Evolutionary conservation across 2,797 vertebrate genomes (phyloP).

Genomic region (Somateria mollissima): DNA sequence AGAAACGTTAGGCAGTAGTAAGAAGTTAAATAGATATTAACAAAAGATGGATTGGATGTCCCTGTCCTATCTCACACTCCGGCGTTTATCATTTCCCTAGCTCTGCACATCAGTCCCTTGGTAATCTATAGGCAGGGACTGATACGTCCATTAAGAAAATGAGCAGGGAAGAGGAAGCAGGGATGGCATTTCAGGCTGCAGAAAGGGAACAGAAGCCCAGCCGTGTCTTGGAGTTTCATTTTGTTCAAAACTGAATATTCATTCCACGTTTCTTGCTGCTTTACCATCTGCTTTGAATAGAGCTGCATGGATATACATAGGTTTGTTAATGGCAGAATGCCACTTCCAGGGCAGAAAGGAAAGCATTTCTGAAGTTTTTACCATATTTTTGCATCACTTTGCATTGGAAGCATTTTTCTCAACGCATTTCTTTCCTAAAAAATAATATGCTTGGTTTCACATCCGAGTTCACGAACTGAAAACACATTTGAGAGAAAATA

Average conservation of each 20-base stretch:
- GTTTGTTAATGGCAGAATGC: not conserved
- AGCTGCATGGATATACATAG: not conserved
- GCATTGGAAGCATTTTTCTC: not conserved
- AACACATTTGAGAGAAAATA: not conserved
- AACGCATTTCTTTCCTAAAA: not conserved
- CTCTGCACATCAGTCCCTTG: not conserved
- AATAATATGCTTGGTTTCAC: not conserved
- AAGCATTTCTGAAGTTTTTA: not conserved
- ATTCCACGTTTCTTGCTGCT: conserved; percentile 8
- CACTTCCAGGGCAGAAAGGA: not conserved
- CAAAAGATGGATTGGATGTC: not conserved
- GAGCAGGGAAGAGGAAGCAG: not conserved
- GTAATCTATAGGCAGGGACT: not conserved
- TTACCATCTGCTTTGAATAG: not conserved
- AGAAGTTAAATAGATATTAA: not conserved
- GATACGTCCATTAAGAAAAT: not conserved
- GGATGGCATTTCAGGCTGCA: not conserved
- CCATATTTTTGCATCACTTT: not conserved
- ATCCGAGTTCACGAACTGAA: not conserved
- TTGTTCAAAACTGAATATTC: not conserved
- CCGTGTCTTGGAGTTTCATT: not conserved
- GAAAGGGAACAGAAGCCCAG: not conserved
- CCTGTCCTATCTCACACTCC: not conserved
- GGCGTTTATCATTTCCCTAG: not conserved
- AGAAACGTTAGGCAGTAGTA: not conserved